Base-by-base conservation (phyloP, 2,797 vertebrate species). In the Catamblyrhynchus diadema region DNA sequence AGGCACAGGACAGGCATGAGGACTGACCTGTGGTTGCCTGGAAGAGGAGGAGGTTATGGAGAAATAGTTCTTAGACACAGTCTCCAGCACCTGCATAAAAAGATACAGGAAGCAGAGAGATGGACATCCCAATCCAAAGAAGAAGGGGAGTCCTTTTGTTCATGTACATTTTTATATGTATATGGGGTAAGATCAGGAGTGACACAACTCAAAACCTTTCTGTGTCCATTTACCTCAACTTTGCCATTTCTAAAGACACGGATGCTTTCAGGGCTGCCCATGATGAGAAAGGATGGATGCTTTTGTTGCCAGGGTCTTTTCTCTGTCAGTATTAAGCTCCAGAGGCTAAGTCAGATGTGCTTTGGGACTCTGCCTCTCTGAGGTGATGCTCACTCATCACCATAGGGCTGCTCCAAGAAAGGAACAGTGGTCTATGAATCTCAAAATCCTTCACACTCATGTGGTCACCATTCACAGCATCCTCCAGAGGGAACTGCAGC, bases 121-220 rank as follows among this genome's bases (percentile, higher is more conserved):
- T 0, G 8, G 39, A 19, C 1, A 5, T 61, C 2, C 1, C 2
- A 2, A 41, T 37, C 25, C 45, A 56, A 44, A 70, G 42, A 47
- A 86, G 50, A 78, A 78, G 24, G 9, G 27, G 8, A 73, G n/a
- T 71, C 41, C 27, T 88, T 80, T 22, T 23, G 24, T 47, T 14
- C n/a, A 3, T 9, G 8, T n/a, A 6, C 21, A 7, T 62, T 73
- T 47, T 12, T 37, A 12, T 37, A 12, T 37, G 37, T 45, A 24
- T 0, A 0, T 22, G 33, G n/a, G 18, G 28, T 48, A 54, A 73
- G 39, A 70, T 62, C 47, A 44, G 33, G 30, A 62, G 9, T 66
- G 35, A 54, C 28, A 17, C 0, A n/a, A 11, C 65, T 57, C 1
- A 0, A 70, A 54, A 69, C 25, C 9, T 45, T 79, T 70, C 25